Evolutionary conservation across 2,888 invertebrate genomes (phyloP).

Genomic region (Melinaea marsaeus): DNA sequence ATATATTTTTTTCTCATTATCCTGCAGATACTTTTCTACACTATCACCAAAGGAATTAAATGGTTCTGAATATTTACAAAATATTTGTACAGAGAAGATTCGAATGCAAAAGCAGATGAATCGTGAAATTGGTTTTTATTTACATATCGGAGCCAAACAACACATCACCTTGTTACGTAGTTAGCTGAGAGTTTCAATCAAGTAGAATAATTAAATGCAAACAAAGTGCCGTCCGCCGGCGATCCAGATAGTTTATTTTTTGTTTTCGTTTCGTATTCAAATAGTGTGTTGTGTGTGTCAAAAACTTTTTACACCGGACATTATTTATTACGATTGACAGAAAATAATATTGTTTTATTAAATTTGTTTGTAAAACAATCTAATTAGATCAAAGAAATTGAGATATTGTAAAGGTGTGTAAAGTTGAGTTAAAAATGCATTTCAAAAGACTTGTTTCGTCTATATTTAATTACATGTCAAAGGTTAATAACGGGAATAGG

Average conservation of each 20-base stretch:
- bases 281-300: constrained; percentile 39
- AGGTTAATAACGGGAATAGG: too few relatives aligned
- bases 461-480: too few relatives aligned
- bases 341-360: too few relatives aligned
- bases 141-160: constrained; percentile 16
- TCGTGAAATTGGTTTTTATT: constrained; percentile 17
- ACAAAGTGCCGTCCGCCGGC: constrained; percentile 55
- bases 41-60: background rate
- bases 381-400: too few relatives aligned
- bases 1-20: too few relatives aligned
- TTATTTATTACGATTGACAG: too few relatives aligned
- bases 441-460: too few relatives aligned
- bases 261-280: constrained; percentile 45
- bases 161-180: constrained; percentile 17
- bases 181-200: constrained; percentile 48
- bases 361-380: too few relatives aligned
- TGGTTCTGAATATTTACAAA: background rate
- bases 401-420: too few relatives aligned
- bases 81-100: constrained; percentile 8
- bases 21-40: too few relatives aligned
- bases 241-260: constrained; percentile 56
- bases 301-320: too few relatives aligned
- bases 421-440: too few relatives aligned
- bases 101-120: constrained; percentile 14
- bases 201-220: constrained; percentile 68